Conservation (phyloP, 1,140 invertebrate species). For the Ectropis grisescens region DNA sequence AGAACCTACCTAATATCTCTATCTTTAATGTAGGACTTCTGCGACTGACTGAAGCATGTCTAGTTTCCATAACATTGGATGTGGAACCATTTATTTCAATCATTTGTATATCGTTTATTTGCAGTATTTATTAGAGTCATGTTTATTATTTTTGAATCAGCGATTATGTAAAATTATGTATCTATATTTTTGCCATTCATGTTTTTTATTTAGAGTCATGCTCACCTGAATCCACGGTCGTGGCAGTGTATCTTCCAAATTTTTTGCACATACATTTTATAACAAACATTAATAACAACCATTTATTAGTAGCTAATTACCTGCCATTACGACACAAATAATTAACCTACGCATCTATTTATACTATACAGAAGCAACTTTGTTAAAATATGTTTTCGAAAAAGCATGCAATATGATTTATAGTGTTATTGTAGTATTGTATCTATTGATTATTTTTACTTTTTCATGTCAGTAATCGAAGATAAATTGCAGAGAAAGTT, state of each 20-base stretch:
- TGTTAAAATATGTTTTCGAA: no score
- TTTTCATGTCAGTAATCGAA: no score
- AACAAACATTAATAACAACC: constrained; percentile 10
- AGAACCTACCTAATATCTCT: no score
- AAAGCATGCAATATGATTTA: no score
- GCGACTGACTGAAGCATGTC: constrained; percentile 54
- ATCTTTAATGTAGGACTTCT: no score
- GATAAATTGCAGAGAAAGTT: no score
- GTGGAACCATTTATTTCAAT: constrained; percentile 9
- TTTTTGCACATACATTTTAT: constrained; percentile 29
- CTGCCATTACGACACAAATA: constrained; percentile 12
- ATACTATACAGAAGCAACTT: constrained; percentile 9
- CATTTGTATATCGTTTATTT: background rate
- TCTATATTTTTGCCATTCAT: constrained; percentile 17
- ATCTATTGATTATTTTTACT: no score
- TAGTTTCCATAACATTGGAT: constrained; percentile 6
- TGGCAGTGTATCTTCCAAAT: constrained; percentile 43
- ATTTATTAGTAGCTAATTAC: constrained; percentile 9
- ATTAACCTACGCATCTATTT: constrained; percentile 4
- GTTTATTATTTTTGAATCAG: constrained; percentile 1
- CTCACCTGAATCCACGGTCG: constrained; percentile 34
- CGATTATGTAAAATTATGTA: constrained; percentile 8
- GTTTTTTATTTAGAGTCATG: no score
- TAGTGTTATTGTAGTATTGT: no score
- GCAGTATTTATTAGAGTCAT: constrained; percentile 2